Base-by-base conservation (phyloP, 2,797 vertebrate species). In the Melanotaenia boesemani region DNA sequence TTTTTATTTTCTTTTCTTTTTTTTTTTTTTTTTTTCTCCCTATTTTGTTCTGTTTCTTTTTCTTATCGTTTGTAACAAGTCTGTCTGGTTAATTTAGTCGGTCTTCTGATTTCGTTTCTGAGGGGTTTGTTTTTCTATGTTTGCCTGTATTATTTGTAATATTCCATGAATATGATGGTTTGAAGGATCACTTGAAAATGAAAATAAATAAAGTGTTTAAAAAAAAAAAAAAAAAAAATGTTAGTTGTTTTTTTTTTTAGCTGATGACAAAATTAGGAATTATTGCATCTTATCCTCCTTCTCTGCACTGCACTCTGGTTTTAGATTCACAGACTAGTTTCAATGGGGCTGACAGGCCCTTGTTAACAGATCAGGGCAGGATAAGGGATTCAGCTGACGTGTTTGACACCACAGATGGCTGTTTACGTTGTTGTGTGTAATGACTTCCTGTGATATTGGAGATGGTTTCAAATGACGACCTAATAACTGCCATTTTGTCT, bases 331-430 rank as follows among this genome's bases (percentile, higher is more conserved):
- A 68, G 37, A 2, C n/a, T 46, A 34, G 20, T 44, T 22, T 73
- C 39, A 41, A 1, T n/a, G 64, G 62, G 9, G 6, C 26, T 64
- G 76, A 70, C 64, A 75, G 65, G 50, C 8, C 34, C 44, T 30
- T 66, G 72, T 86, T 79, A 76, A 69, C 67, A 64, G 72, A 82
- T 74, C 36, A 36, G 77, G 12, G 36, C 63, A 37, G 70, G 58
- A 82, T 70, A 67, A 76, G 64, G 39, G 79, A 83, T 76, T 91
- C 80, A 87, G 75, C 82, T 84, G 77, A 66, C 76, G 54, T 67
- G 70, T 83, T 77, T 84, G 71, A 85, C 82, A 78, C 81, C 57
- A 67, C 88, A 91, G 80, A 91, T 88, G 88, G 86, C 70, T 76
- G 68, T 88, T 89, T 89, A 86, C 61, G 13, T 60, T 59, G 28